phyloP scores from a whole-genome alignment of 2,797 vertebrate genomes.

The Babyrousa celebensis region DNA sequence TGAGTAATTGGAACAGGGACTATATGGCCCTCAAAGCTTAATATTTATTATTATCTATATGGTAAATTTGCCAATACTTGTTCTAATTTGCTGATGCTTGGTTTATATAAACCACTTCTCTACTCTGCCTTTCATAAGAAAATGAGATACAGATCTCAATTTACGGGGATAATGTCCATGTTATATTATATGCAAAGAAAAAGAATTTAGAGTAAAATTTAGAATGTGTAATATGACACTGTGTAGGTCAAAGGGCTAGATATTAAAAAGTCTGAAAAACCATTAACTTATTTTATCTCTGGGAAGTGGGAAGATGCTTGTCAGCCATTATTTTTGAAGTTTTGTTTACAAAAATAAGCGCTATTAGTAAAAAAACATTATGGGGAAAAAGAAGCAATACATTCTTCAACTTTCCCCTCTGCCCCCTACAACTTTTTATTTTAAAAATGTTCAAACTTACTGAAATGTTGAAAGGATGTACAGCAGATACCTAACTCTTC shows the following conservation, averaged over 20 bases:
- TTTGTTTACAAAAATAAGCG: neutral
- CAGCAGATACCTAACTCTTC: neutral
- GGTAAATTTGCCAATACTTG: neutral
- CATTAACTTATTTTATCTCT: slow-evolving; percentile 28
- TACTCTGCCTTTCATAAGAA: neutral
- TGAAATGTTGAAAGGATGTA: neutral
- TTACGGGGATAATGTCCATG: neutral
- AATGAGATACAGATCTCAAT: neutral
- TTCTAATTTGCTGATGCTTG: neutral
- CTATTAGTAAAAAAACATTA: neutral
- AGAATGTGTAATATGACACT: neutral
- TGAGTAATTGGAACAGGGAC: neutral
- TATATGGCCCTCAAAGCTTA: neutral
- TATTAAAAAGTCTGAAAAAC: slow-evolving; percentile 21
- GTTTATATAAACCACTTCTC: neutral
- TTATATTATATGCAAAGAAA: neutral
- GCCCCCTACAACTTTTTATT: neutral
- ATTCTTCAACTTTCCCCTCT: neutral
- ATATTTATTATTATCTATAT: neutral
- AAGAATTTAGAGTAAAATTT: neutral
- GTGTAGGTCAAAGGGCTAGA: neutral
- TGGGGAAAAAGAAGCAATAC: neutral
- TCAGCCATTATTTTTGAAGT: slow-evolving; percentile 26
- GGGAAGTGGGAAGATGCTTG: neutral
- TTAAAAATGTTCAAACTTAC: slow-evolving; percentile 30